Conservation (phyloP, 1,140 invertebrate genomes). For the Choristoneura fumiferana region DNA sequence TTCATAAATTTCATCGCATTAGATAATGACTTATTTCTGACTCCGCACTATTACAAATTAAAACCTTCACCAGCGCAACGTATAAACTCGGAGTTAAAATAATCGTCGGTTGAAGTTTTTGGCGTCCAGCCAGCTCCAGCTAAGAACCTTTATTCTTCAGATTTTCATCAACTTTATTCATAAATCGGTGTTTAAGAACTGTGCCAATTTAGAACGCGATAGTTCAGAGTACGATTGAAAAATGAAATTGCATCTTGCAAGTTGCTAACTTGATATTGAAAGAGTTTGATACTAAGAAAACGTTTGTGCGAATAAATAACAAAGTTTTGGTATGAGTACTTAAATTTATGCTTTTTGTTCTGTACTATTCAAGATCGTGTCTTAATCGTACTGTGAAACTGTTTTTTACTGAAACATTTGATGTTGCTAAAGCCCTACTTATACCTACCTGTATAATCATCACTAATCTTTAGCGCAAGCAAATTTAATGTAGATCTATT, state of each 20-base stretch:
- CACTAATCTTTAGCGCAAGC: too few species aligned
- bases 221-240: slow-evolving; percentile 2
- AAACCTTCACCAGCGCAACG: neutral
- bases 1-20: too few species aligned
- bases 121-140: neutral
- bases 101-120: neutral
- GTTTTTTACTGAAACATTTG: too few species aligned
- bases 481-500: too few species aligned
- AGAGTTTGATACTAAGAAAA: neutral
- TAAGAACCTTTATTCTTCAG: slow-evolving; percentile 15
- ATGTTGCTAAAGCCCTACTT: too few species aligned
- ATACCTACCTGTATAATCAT: too few species aligned
- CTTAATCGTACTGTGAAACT: too few species aligned
- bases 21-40: neutral
- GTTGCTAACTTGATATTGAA: slow-evolving; percentile 6
- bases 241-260: slow-evolving; percentile 6
- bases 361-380: too few species aligned
- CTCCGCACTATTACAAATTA: neutral
- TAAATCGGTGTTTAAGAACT: slow-evolving; percentile 18
- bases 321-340: too few species aligned
- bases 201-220: slow-evolving; percentile 4
- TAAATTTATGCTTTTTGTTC: too few species aligned
- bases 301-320: too few species aligned
- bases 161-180: slow-evolving; percentile 16
- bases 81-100: neutral